Conservation (phyloP, 2,888 invertebrate genomes). For the Neria commutata region DNA sequence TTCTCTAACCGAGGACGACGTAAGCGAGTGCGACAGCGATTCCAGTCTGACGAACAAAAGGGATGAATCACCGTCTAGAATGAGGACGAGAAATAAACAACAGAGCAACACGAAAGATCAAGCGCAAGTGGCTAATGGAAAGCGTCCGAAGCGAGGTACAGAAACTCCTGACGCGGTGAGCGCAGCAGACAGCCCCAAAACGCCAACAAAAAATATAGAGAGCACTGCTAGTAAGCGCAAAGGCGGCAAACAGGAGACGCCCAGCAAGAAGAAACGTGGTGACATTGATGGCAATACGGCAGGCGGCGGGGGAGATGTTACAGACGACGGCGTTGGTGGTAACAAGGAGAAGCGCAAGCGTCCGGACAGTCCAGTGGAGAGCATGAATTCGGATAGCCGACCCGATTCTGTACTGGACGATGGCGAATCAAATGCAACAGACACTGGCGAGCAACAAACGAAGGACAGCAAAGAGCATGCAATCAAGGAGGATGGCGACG, state of each 20-base stretch:
- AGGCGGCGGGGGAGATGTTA: slow-evolving; percentile 33
- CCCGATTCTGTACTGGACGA: slow-evolving; percentile 75
- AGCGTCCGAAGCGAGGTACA: slow-evolving; percentile 69
- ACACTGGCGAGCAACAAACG: slow-evolving; percentile 55
- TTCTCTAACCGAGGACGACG: slow-evolving; percentile 87
- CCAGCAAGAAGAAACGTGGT: slow-evolving; percentile 65
- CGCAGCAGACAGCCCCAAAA: slow-evolving; percentile 63
- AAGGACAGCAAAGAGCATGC: slow-evolving; percentile 61
- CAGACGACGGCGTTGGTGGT: slow-evolving; percentile 26
- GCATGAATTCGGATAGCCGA: slow-evolving; percentile 80
- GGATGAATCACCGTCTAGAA: slow-evolving; percentile 85
- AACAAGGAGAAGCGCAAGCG: slow-evolving; percentile 65
- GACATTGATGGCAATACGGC: slow-evolving; percentile 55
- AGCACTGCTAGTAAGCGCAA: slow-evolving; percentile 57
- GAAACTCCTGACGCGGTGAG: slow-evolving; percentile 65
- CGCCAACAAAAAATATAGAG: slow-evolving; percentile 51
- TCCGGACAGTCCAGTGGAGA: slow-evolving; percentile 77
- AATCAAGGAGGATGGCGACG: slow-evolving; percentile 48
- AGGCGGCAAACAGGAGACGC: slow-evolving; percentile 64
- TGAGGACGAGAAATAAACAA: slow-evolving; percentile 86
- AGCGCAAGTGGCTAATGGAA: slow-evolving; percentile 58
- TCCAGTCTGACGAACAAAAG: slow-evolving; percentile 79
- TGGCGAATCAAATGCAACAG: slow-evolving; percentile 64
- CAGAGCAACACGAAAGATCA: slow-evolving; percentile 68
- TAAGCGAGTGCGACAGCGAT: slow-evolving; percentile 95